Percentiles rank a stretch among this genome's conserved stretches.
These are phyloP conservation scores for Monopis laevigella DNA, from an alignment of 2,888 invertebrate species.

Conservation along the genomic window DNA sequence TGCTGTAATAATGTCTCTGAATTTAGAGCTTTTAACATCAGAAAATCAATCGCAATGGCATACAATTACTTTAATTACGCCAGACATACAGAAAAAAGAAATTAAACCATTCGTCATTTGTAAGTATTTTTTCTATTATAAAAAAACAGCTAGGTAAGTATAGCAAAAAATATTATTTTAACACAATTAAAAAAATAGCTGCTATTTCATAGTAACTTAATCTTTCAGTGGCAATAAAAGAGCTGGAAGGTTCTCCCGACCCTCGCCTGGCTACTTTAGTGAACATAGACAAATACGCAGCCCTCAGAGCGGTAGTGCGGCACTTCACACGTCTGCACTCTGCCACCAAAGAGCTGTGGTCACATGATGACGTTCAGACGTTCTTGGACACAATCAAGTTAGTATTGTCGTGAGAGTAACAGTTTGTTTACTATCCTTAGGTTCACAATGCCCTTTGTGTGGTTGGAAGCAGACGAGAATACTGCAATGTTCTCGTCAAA, in stretches of 20 bases:
- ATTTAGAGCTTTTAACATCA: constrained; percentile 47
- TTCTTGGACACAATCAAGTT: constrained; percentile 49
- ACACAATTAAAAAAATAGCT: neutral
- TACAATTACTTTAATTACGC: constrained; percentile 37
- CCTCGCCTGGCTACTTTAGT: constrained; percentile 44
- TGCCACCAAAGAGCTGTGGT: constrained; percentile 38
- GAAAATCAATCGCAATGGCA: constrained; percentile 49
- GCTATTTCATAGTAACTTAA: too few relatives aligned
- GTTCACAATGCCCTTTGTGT: too few relatives aligned
- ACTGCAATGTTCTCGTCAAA: too few relatives aligned
- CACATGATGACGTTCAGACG: constrained; percentile 28
- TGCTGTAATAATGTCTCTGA: constrained; percentile 37
- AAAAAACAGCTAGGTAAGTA: too few relatives aligned
- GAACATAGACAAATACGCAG: constrained; percentile 50
- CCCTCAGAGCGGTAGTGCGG: constrained; percentile 44
- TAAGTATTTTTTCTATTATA: too few relatives aligned
- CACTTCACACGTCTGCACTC: constrained; percentile 39
- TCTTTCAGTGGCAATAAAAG: constrained; percentile 48
- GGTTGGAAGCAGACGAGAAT: too few relatives aligned
- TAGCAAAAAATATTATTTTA: too few relatives aligned
- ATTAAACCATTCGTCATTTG: constrained; percentile 54
- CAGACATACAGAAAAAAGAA: constrained; percentile 54
- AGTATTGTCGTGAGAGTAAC: too few relatives aligned
- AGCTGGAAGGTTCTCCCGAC: constrained; percentile 52
- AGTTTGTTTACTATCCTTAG: too few relatives aligned